Base-by-base conservation (phyloP, 2,113 vertebrate species). In the Rutilus rutilus region DNA sequence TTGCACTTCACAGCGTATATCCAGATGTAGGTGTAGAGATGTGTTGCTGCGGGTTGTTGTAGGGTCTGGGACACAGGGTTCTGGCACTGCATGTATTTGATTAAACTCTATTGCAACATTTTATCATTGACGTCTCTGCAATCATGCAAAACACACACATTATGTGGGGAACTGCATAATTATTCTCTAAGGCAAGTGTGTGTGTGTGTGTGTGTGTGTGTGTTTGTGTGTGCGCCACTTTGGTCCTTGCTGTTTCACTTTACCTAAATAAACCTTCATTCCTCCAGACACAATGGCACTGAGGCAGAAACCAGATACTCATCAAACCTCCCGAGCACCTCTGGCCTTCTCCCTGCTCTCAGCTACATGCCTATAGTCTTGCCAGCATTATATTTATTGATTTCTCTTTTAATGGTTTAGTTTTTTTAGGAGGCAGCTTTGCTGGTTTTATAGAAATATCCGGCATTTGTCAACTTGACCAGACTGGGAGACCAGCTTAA, bases 261-360 rank as follows among this genome's bases (percentile, higher is more conserved):
- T 82, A 85, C 52, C 59, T 39, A 77, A 57, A 76, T 39, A 79
- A 36, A 86, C 65, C 9, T 23, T 80, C 67, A 21, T 69, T 69
- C 50, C 30, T 64, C 33, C 76, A 76, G 47, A 62, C 60, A 85
- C 83, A 88, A 42, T 82, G 52, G 86, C 77, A 87, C 64, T 36
- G 59, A 81, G 69, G 75, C 45, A 25, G 71, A 82, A 88, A 88
- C 11, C 71, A 60, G 71, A 73, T 33, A 84, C 86, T 82, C n/a
- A 1, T 73, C 45, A 36, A 75, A 79, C 27, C 78, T 76, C 59
- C 36, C 0, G 11, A 25, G 86, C 52, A 83, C 50, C 81, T 71
- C 69, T 11, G 54, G 25, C 25, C 36, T 78, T 10, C 36, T 36
- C 3, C 30, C n/a, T n/a, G 71, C 12, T 57, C 60, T 77, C 59